Base-by-base conservation (phyloP, 1,140 invertebrate species). In the Oscheius sp. region DNA sequence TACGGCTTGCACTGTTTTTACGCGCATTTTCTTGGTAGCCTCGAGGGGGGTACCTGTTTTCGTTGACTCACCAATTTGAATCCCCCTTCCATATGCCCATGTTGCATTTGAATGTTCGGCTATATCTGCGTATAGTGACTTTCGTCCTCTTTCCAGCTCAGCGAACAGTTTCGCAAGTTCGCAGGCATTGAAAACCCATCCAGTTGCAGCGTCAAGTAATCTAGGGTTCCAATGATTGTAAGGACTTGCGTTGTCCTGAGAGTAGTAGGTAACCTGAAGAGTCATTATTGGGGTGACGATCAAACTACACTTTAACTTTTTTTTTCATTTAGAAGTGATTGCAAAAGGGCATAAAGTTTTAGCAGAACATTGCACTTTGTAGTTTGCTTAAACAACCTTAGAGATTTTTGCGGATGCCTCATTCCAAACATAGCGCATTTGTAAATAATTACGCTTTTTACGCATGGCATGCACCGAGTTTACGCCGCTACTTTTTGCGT, bases 181-280 rank as follows among this genome's bases (percentile, higher is more conserved):
- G 2, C 31, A 58, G 10, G 72, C 32, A 15, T 3, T 64, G 10
- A 74, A 26, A 13, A 62, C 68, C 72, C 72, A 74, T 20, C 72
- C 72, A 20, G 72, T 64, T 2, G 72, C 72, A 4, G 72, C 45
- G 29, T 58, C 42, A 69, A 74, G 35, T 29, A 68, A 15, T 32
- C 31, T 32, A 26, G 72, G 72, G 31, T 61, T 35, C 72, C 72
- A 74, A 49, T 72, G 71, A 38, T 59, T 46, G 68, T 74, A 74
- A 4, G 72, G 72, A 31, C 45, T 74, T 2, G 72, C 72, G 36
- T 77, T 77, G 35, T 77, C 75, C 15, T 77, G 71, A 1, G 75
- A 77, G 38, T 77, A 77, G 49, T 77, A 77, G 1, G 71, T 66
- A 1, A 75, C 75, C 75, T 74, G 34, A 65, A 66, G 59, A 2